Conservation (phyloP, 2,797 vertebrate species). For the Trichosurus vulpecula region DNA sequence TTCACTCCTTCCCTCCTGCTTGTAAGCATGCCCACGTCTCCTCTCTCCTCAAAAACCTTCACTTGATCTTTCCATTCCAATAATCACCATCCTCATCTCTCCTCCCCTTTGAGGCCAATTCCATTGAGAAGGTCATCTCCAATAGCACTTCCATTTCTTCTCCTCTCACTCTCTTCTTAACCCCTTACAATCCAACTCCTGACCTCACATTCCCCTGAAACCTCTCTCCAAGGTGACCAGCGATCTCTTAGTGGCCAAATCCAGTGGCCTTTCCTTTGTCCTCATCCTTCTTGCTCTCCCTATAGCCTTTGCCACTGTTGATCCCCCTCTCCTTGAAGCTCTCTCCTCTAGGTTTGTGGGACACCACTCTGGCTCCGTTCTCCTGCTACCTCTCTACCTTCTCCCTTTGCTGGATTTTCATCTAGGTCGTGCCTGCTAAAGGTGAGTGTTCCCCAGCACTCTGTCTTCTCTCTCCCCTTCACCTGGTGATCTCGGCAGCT, state of each 20-base stretch:
- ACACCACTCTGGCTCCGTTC: background rate
- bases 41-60: background rate
- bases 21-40: background rate
- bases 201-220: background rate
- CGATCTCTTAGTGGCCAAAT: background rate
- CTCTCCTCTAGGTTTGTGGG: background rate
- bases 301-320: background rate
- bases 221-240: background rate
- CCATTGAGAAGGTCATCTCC: too few relatives aligned
- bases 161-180: background rate
- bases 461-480: background rate
- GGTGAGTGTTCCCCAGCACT: background rate
- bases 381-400: background rate
- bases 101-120: background rate
- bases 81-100: background rate
- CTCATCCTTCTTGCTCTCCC: background rate
- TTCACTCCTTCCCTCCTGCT: background rate
- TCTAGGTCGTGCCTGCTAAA: background rate
- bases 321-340: background rate
- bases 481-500: background rate
- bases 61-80: background rate
- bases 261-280: background rate
- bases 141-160: background rate
- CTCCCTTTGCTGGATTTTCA: background rate
- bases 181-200: background rate